phyloP scores from a whole-genome alignment of 2,113 vertebrate species.

The Mormoops blainvillei region DNA sequence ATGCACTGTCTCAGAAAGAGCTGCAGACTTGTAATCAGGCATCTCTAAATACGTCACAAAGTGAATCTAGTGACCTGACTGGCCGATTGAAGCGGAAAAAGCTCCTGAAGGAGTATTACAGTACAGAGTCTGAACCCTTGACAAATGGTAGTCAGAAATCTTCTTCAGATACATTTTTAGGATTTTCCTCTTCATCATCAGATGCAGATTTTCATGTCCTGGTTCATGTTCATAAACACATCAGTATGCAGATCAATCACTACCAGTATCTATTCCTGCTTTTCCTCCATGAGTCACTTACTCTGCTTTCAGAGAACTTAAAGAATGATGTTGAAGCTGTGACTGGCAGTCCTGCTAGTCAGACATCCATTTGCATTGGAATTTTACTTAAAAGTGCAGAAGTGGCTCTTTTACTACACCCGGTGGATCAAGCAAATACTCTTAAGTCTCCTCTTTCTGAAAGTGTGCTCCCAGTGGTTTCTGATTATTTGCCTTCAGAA shows the following conservation, averaged over 20 bases:
- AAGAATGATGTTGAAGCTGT: constrained; percentile 91
- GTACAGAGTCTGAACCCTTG: constrained; percentile 77
- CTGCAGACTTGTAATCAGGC: constrained; percentile 56
- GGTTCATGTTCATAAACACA: constrained; percentile 90
- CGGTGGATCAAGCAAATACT: constrained; percentile 78
- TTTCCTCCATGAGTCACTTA: constrained; percentile 91
- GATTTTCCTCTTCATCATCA: constrained; percentile 66
- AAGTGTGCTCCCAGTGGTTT: constrained; percentile 79
- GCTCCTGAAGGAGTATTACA: constrained; percentile 93
- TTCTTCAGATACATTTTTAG: constrained; percentile 76
- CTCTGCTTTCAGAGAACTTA: constrained; percentile 89
- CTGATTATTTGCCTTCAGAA: constrained; percentile 86
- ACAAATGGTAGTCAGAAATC: constrained; percentile 82
- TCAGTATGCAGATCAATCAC: constrained; percentile 95
- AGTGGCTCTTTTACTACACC: constrained; percentile 91
- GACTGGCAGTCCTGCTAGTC: constrained; percentile 81
- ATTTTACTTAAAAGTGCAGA: constrained; percentile 92
- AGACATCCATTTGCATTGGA: constrained; percentile 87
- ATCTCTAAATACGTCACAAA: constrained; percentile 81
- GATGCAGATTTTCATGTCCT: constrained; percentile 90
- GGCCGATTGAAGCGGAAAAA: constrained; percentile 90
- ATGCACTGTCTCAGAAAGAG: constrained; percentile 85
- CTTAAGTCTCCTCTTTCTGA: constrained; percentile 78
- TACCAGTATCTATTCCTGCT: constrained; percentile 93
- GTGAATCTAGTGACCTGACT: constrained; percentile 86